Base-by-base conservation (phyloP, 2,113 vertebrate genomes). In the Melanocharis versteri region DNA sequence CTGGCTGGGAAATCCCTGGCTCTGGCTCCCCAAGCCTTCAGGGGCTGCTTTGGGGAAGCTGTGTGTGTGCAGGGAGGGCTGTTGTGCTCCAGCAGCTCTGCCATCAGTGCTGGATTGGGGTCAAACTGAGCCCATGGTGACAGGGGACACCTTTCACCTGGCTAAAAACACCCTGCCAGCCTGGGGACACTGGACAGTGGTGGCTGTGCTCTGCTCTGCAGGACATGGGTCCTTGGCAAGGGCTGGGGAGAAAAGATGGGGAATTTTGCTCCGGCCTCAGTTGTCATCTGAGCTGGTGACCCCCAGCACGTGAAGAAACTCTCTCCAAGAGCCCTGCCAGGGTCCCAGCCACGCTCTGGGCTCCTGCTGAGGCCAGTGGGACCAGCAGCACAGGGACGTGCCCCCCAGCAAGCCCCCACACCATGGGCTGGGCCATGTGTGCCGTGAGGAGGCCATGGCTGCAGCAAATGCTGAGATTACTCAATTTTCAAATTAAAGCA, bases 1-100 rank as follows among this genome's bases (percentile, higher is more conserved):
- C 16, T 57, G 76, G n/a, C n/a, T n/a, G n/a, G n/a, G 31, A 62
- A 96, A 91, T 60, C 83, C 56, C 82, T 94, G 91, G 83, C 73
- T 39, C 18, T 0, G 3, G n/a, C 15, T 79, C 58, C 31, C 51
- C 18, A 5, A 0, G 5, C n/a, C 60, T 45, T 45, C 51, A 68
- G 76, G 37, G 45, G 44, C 68, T 86, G 88, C 68, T 88, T 5
- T 3, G 6, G 68, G 87, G 81, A 56, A 71, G 82, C 47, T 13
- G 11, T 3, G 6, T 35, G 13, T 9, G 17, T 4, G 13, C 47
- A 9, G 40, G 42, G 69, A 78, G 57, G 69, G 28, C 18, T 5
- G 1, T 0, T 35, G 33, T 20, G 40, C 58, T 78, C 69, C 73
- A 44, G 56, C 8, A 53, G 61, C 61, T 83, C 61, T 45, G 88